Conservation (phyloP, 2,888 invertebrate species). For the Ectropis crepuscularia region DNA sequence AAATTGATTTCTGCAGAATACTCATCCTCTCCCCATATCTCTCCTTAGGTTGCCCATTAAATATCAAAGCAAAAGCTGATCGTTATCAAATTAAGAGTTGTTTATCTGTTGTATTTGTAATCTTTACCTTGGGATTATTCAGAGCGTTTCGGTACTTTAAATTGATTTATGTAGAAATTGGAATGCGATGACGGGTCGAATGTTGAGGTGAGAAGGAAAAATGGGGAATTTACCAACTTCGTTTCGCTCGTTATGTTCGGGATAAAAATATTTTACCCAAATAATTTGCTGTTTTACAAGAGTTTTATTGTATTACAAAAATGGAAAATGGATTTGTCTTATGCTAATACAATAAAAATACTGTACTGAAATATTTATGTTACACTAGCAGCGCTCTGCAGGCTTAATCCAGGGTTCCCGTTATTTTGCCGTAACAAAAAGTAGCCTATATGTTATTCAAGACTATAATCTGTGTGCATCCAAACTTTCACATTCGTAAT, state of each 20-base stretch:
- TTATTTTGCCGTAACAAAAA: too few relatives aligned
- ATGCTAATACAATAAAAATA: background rate
- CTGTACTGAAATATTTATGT: too few relatives aligned
- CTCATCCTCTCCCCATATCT: too few relatives aligned
- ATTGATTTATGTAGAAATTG: conserved; percentile 45
- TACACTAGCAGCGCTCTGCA: too few relatives aligned
- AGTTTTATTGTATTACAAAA: background rate
- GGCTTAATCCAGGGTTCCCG: too few relatives aligned
- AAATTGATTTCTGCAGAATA: too few relatives aligned
- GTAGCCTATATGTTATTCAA: too few relatives aligned
- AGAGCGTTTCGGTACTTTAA: conserved; percentile 43
- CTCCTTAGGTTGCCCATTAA: too few relatives aligned
- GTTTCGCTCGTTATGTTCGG: conserved; percentile 11
- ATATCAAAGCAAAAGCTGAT: too few relatives aligned
- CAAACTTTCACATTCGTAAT: too few relatives aligned
- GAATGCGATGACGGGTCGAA: conserved; percentile 39
- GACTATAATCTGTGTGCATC: too few relatives aligned
- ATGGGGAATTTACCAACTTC: conserved; percentile 15
- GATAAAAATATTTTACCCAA: background rate
- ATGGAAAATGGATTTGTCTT: background rate
- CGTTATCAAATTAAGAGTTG: background rate
- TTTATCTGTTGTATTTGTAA: background rate
- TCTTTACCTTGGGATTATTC: conserved; percentile 39
- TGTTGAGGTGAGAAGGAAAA: conserved; percentile 28
- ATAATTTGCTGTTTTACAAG: background rate